These are phyloP conservation scores for Eulacestoma nigropectus DNA, from an alignment of 2,113 vertebrate genomes.

Conservation along the genomic window DNA sequence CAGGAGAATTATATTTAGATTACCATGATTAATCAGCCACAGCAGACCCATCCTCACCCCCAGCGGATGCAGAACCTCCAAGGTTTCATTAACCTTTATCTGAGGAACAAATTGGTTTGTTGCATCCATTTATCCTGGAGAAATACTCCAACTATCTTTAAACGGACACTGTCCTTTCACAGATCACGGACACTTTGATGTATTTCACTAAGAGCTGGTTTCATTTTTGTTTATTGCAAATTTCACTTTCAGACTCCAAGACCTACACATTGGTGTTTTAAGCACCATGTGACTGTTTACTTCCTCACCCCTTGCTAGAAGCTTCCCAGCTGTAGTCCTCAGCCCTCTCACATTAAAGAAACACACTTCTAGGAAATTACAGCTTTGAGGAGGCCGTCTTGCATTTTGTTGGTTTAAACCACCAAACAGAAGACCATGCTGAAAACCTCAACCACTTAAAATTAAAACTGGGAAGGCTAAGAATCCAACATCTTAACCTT, in stretches of 20 bases:
- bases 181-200: fast-evolving
- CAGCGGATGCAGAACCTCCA: neutral
- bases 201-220: neutral
- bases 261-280: neutral
- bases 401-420: neutral
- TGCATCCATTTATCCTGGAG: neutral
- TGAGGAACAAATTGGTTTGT: neutral
- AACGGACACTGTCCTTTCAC: neutral
- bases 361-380: neutral
- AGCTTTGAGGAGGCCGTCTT: neutral
- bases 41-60: neutral
- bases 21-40: slow-evolving; percentile 9
- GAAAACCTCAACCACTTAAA: neutral
- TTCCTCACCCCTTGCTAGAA: neutral
- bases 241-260: neutral
- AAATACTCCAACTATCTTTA: neutral
- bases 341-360: neutral
- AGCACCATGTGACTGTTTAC: neutral
- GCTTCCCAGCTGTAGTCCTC: neutral
- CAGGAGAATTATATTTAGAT: slow-evolving; percentile 24
- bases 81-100: slow-evolving; percentile 48
- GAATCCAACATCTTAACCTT: neutral
- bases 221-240: neutral
- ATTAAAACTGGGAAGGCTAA: neutral
- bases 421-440: neutral